These are phyloP conservation scores for Mastacembelus armatus DNA, from an alignment of 2,797 vertebrate genomes.

Conservation along the genomic window DNA sequence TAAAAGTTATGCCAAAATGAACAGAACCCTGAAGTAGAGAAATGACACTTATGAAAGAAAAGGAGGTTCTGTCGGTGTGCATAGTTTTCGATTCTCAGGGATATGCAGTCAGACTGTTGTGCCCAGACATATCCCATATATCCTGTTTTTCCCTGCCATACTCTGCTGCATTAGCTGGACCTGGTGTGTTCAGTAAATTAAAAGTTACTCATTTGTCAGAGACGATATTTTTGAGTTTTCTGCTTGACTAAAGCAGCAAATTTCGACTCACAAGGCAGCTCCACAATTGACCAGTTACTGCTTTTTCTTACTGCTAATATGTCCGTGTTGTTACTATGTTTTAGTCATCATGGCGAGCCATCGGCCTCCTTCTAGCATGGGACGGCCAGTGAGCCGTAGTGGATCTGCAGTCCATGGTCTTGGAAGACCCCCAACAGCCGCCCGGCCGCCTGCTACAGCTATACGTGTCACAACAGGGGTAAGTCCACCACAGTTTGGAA, in stretches of 20 bases:
- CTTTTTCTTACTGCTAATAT: too few species aligned
- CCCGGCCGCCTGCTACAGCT: constrained; percentile 86
- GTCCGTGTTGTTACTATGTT: neutral
- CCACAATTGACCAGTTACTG: too few species aligned
- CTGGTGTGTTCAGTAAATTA: neutral
- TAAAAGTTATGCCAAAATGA: too few species aligned
- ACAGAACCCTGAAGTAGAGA: too few species aligned
- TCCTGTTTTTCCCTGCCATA: neutral
- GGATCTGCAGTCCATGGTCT: constrained; percentile 76
- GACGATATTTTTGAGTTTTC: neutral
- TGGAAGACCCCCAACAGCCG: constrained; percentile 84
- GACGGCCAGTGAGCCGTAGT: constrained; percentile 86
- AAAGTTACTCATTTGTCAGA: neutral
- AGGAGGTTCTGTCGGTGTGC: too few species aligned
- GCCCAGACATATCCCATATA: neutral
- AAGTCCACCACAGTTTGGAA: neutral
- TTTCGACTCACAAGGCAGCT: neutral
- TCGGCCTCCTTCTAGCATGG: constrained; percentile 77
- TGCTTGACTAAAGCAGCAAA: neutral
- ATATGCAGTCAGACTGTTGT: neutral
- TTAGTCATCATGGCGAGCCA: constrained; percentile 74
- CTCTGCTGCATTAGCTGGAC: neutral
- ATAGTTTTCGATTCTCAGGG: too few species aligned
- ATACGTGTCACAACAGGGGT: constrained; percentile 86
- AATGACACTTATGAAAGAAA: too few species aligned